phyloP scores from a whole-genome alignment of 2,797 vertebrate genomes.

The Anguilla megastoma region DNA sequence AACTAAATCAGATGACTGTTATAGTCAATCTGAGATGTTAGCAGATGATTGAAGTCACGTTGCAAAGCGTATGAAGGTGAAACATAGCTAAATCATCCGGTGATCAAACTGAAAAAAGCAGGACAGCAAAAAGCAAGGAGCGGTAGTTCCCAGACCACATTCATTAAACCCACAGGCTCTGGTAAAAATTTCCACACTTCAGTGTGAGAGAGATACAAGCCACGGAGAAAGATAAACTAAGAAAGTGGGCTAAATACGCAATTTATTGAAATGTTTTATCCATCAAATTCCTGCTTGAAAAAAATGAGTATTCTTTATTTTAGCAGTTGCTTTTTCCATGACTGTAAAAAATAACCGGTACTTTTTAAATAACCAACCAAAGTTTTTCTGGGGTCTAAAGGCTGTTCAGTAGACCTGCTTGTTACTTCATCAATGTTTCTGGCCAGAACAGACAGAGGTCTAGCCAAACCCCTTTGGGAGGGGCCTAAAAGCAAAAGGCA shows the following conservation, averaged over 20 bases:
- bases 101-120: constrained; percentile 20
- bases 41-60: constrained; percentile 27
- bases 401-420: neutral
- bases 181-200: neutral
- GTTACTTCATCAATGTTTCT: neutral
- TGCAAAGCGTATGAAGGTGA: neutral
- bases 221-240: neutral
- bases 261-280: neutral
- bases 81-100: neutral
- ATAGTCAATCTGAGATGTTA: constrained; percentile 23
- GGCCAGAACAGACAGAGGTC: neutral
- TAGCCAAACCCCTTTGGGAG: neutral
- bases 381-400: neutral
- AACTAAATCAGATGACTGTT: constrained; percentile 13
- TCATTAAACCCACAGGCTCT: constrained; percentile 26
- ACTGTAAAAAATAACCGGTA: neutral
- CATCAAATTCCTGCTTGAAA: neutral
- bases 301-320: neutral
- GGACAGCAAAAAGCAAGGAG: constrained; percentile 5
- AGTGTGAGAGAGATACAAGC: neutral
- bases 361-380: neutral
- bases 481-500: neutral
- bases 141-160: constrained; percentile 42
- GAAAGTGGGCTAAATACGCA: neutral
- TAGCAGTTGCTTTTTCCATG: neutral